Evolutionary conservation across 1,140 invertebrate species (phyloP), one percentile per base, ranked within the genome.

Genomic region (Calliphora vicina): DNA sequence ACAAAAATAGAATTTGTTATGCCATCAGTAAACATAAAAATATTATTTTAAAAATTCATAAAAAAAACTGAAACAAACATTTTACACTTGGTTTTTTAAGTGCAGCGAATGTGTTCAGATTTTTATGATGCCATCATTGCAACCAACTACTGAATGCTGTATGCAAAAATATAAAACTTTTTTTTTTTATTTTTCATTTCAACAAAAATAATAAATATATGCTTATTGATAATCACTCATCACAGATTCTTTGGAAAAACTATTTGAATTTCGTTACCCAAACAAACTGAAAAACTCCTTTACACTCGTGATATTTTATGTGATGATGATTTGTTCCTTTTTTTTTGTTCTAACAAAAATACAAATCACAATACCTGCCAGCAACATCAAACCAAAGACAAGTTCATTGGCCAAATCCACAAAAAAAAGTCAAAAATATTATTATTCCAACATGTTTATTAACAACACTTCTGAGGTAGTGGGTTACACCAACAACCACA

Each of bases 381-480:
- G 35, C 35, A 35, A 35, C 35, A 35, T 35, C 5, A 35, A 35
- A 10, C 5, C 35, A 35, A 35, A 35, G n/a, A 78, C 35, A 78
- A 78, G 74, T 78, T 78, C 74, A 45, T 43, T 78, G 74, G 35
- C 74, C 74, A 78, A 78, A 42, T 25, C 26, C 2, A 35, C 15
- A 29, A 42, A 76, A 26, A 73, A 73, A 26, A 17, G 26, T n/a
- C 26, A 29, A 76, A 76, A 20, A 76, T 42, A 57, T 57, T 57
- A 57, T 57, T 67, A 67, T 67, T 67, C 74, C 13, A 78, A 78
- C 35, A 78, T 45, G 42, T 78, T 45, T 78, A 78, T 78, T 78
- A 78, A 43, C 74, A 78, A 78, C 35, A 78, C 74, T 78, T 45
- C 74, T 78, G 61, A 67, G 25, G 61, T 67, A 67, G 61, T 67